A percentile compares a stretch with the other conserved stretches of the same genome.
Conservation (phyloP, 1,140 invertebrate species). For the Monochamus saltuarius region DNA sequence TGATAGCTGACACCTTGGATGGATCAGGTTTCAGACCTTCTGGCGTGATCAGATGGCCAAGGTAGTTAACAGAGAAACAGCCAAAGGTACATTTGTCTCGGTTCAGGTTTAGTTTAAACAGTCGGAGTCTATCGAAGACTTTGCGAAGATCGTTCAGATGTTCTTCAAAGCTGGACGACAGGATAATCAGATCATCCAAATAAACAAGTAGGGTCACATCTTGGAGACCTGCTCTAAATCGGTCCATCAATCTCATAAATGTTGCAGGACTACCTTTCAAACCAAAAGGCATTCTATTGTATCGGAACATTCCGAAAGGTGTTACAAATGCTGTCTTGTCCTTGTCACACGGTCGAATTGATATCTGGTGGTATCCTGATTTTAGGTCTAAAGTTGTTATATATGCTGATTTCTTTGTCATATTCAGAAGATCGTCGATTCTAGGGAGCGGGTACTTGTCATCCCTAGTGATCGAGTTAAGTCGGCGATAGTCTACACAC, state of each 20-base stretch:
- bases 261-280: slow-evolving; percentile 39
- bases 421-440: no score
- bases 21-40: no score
- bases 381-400: slow-evolving; percentile 53
- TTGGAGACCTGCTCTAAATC: slow-evolving; percentile 23
- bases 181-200: slow-evolving; percentile 12
- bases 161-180: slow-evolving; percentile 2
- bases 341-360: slow-evolving; percentile 36
- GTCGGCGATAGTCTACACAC: no score
- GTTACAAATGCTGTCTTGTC: no score
- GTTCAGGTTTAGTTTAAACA: slow-evolving; percentile 6
- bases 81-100: no score
- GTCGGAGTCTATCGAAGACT: slow-evolving; percentile 3
- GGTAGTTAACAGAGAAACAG: no score
- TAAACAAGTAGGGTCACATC: slow-evolving; percentile 4
- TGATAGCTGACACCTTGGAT: slow-evolving; percentile 21
- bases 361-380: slow-evolving; percentile 49
- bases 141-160: slow-evolving; percentile 5
- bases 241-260: slow-evolving; percentile 48
- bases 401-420: no score
- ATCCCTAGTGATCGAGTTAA: no score
- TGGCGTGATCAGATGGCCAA: no score
- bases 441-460: no score
- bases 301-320: no score
- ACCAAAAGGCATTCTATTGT: slow-evolving; percentile 44